Conservation (phyloP, 2,888 invertebrate genomes). For the Baccha elongata region DNA sequence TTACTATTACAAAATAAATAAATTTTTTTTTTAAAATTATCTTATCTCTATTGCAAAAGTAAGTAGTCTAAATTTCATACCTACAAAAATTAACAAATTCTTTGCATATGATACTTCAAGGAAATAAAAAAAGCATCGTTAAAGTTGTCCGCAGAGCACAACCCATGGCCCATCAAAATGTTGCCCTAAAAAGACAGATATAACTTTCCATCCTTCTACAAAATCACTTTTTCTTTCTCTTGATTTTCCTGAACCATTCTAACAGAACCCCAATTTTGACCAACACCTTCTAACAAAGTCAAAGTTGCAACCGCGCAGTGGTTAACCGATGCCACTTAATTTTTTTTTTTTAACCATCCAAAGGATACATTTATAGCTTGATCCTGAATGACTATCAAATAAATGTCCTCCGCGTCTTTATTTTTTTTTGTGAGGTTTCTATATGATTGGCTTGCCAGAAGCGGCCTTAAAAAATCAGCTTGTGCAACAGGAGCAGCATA, state of each 20-base stretch:
- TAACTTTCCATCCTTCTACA: neutral
- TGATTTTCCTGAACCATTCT: conserved; percentile 7
- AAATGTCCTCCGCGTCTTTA: conserved; percentile 34
- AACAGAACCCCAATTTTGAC: conserved; percentile 5
- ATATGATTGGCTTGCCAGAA: conserved; percentile 42
- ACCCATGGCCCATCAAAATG: conserved; percentile 12
- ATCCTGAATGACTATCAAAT: conserved; percentile 46
- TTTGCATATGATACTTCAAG: no score
- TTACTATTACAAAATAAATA: no score
- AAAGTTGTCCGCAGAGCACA: neutral
- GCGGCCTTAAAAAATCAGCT: conserved; percentile 34
- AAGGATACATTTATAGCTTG: conserved; percentile 63
- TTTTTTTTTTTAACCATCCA: conserved; percentile 22
- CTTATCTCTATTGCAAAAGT: no score
- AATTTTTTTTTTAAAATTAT: no score
- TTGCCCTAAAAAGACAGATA: conserved; percentile 1
- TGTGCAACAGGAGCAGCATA: conserved; percentile 60
- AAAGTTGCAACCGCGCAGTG: conserved; percentile 60
- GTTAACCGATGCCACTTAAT: conserved; percentile 65
- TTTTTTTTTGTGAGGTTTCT: neutral
- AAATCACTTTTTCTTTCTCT: neutral
- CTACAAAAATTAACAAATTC: no score
- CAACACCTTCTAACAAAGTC: conserved; percentile 42
- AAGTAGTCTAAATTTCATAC: no score
- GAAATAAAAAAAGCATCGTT: neutral